A percentile compares a stretch with the other conserved stretches of the same genome.
These are phyloP conservation scores for Chloroceryle amazona DNA, from an alignment of 2,797 vertebrate genomes.

Conservation along the genomic window DNA sequence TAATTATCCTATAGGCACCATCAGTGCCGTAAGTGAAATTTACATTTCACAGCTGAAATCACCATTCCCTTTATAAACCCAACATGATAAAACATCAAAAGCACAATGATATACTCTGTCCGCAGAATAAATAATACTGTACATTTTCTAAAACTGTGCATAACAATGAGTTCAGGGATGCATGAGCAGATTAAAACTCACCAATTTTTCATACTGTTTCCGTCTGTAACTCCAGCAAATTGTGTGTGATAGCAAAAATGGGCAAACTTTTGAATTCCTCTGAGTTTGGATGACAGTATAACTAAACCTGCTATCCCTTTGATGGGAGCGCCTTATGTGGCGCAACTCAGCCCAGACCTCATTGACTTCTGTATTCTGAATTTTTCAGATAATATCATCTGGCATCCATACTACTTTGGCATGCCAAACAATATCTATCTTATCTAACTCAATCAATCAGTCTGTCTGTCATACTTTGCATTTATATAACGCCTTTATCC, in stretches of 20 bases:
- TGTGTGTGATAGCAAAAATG: conserved; percentile 10
- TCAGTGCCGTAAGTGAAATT: conserved; percentile 19
- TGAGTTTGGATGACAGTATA: background rate
- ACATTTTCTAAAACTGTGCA: conserved; percentile 34
- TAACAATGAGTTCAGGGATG: conserved; percentile 16
- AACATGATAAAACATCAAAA: conserved; percentile 46
- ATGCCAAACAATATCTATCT: background rate
- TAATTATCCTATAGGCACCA: conserved; percentile 45
- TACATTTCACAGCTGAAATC: conserved; percentile 35
- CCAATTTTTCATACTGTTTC: conserved; percentile 30
- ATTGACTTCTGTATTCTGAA: conserved; percentile 21
- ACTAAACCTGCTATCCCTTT: background rate
- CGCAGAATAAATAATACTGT: conserved; percentile 38
- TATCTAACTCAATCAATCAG: conserved; percentile 34
- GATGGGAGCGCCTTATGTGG: background rate
- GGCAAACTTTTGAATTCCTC: conserved; percentile 36
- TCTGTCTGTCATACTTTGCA: conserved; percentile 26
- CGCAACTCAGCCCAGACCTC: background rate
- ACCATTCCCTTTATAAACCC: background rate
- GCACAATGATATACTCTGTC: conserved; percentile 34
- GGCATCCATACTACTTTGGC: background rate
- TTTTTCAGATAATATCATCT: conserved; percentile 24
- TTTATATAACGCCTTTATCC: conserved; percentile 14
- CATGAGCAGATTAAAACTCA: conserved; percentile 4
- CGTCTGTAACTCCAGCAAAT: conserved; percentile 38